Evolutionary conservation across 2,888 invertebrate species (phyloP), one percentile per base, ranked within the genome.

Genomic region (Lissonota sp.): DNA sequence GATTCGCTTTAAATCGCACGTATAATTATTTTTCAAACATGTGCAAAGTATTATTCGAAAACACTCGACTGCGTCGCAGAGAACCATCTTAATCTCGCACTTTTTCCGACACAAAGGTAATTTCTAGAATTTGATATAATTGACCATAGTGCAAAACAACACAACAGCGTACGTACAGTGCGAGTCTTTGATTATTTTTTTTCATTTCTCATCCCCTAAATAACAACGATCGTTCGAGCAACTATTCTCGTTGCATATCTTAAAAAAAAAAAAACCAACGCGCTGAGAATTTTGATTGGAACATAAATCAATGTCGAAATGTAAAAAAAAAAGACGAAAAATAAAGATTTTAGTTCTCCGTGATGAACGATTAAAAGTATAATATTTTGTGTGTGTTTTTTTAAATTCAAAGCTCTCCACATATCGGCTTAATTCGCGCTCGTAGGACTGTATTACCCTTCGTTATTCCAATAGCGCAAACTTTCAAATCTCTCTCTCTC

Each of bases 281-380:
- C 14, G 49, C 44, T 51, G 40, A 42, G 26, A 67, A 44, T 64
- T 67, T 74, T 75, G 10, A 63, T 55, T 64, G 8, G 57, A 60
- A 79, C 70, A 51, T 51, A 77, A n/a, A 66, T 53, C 49, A 10
- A 73, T 37, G 76, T 51, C 60, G 49, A 70, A 67, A 71, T n/a
- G 69, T 40, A 71, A 79, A 76, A 58, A 63, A 82, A 84, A 76
- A 66, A 85, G 83, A 42, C 7, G 44, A 66, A 72, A 14, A 63
- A 53, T 39, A 58, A 66, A 69, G 26, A 14, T 69, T 66, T 49
- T 55, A 80, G 79, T 81, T 82, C 82, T 84, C 70, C 81, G 60
- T 82, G 84, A 79, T 84, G 83, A 83, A 86, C 81, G 71, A 72
- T 71, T 71, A 79, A 81, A 82, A 82, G 44, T 60, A 73, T 77